Conservation (phyloP, 2,797 vertebrate species). For the Macroramphosus scolopax region DNA sequence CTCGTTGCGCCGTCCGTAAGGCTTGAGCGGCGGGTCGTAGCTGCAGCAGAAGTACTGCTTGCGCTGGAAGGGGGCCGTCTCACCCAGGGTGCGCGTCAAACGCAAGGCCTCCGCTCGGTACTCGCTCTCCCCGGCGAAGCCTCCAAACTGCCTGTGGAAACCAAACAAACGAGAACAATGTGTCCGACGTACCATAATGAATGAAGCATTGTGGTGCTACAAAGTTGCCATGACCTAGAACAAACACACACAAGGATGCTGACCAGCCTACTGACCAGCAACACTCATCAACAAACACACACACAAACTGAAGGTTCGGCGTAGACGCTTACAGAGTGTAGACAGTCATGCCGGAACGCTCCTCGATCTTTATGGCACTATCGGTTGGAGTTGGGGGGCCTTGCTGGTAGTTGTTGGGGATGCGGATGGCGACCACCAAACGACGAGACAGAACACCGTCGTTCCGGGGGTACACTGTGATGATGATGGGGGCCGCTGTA, state of each 20-base stretch:
- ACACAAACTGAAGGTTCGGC: too few relatives aligned
- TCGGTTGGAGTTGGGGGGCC: constrained; percentile 81
- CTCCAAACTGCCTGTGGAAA: constrained; percentile 84
- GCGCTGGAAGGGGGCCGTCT: constrained; percentile 76
- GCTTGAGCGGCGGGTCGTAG: constrained; percentile 89
- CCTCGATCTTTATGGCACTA: constrained; percentile 80
- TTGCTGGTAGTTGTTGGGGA: constrained; percentile 82
- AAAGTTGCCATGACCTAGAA: too few relatives aligned
- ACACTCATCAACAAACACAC: too few relatives aligned
- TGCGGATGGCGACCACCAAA: constrained; percentile 82
- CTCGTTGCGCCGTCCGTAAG: constrained; percentile 88
- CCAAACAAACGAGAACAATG: too few relatives aligned
- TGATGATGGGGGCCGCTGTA: constrained; percentile 84
- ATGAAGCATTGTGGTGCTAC: too few relatives aligned
- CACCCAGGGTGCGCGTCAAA: constrained; percentile 82
- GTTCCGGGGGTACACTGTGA: constrained; percentile 84
- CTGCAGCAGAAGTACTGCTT: constrained; percentile 89
- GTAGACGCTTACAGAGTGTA: constrained; percentile 83
- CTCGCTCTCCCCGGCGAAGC: constrained; percentile 86
- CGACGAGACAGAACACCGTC: constrained; percentile 85
- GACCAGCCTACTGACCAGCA: too few relatives aligned
- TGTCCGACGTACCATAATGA: too few relatives aligned
- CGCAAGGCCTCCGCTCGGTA: constrained; percentile 81
- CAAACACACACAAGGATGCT: too few relatives aligned
- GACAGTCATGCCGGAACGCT: constrained; percentile 84